Conservation (phyloP, 2,113 vertebrate genomes). For the Pygoscelis antarcticus region DNA sequence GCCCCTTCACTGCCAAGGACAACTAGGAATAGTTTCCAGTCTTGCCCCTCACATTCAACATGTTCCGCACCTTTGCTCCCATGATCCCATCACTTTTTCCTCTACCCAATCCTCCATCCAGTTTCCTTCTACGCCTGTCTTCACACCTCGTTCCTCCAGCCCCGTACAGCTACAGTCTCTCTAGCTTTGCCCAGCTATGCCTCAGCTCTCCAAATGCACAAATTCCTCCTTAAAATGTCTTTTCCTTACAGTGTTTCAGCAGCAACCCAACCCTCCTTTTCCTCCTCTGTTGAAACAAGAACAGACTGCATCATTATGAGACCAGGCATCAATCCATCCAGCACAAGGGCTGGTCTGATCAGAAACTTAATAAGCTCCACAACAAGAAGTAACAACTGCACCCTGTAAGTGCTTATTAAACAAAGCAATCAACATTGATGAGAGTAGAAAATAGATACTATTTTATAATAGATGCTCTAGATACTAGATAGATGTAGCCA, state of each 20-base stretch:
- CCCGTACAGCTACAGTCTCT: background rate
- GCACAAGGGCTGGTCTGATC: background rate
- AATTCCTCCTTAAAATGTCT: background rate
- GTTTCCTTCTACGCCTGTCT: background rate
- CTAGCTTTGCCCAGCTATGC: background rate
- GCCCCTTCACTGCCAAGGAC: background rate
- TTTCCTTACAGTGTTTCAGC: background rate
- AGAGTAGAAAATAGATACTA: background rate
- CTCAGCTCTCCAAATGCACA: background rate
- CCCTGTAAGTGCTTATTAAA: background rate
- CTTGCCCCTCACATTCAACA: background rate
- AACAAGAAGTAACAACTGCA: background rate
- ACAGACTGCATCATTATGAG: fast-evolving
- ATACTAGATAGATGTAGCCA: background rate
- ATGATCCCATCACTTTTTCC: background rate
- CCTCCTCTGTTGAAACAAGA: background rate
- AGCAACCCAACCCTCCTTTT: background rate
- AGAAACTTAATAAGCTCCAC: background rate
- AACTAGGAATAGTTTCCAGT: background rate
- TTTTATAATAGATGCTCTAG: background rate
- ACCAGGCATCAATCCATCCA: background rate
- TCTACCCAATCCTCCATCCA: background rate
- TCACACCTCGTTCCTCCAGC: background rate
- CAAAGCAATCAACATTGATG: background rate
- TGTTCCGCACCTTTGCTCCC: background rate